Percentiles rank a stretch among this genome's conserved stretches.
Conservation (phyloP, 2,113 vertebrate genomes). For the Crotalus viridis region DNA sequence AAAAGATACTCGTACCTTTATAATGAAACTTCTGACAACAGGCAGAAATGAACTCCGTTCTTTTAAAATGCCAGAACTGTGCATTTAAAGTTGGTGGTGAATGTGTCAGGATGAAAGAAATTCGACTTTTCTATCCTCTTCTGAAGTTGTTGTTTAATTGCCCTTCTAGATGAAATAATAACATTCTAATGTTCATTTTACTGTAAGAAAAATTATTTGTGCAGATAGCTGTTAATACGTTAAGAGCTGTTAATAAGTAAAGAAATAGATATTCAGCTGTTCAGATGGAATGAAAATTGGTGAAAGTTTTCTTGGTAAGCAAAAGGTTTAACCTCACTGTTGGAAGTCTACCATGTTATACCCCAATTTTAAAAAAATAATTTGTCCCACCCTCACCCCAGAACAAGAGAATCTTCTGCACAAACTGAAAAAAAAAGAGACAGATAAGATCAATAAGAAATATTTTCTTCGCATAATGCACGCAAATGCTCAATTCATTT, state of each 20-base stretch:
- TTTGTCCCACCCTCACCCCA: not conserved
- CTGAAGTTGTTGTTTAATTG: not conserved
- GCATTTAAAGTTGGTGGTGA: constrained; percentile 7
- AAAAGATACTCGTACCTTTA: not conserved
- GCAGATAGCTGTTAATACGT: not conserved
- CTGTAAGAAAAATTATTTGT: not conserved
- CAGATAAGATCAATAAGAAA: not conserved
- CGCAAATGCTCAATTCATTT: not conserved
- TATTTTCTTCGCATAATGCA: not conserved
- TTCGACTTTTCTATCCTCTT: not conserved
- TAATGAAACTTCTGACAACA: constrained; percentile 16
- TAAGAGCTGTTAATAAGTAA: not conserved
- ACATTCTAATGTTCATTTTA: not conserved
- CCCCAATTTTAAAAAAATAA: not conserved
- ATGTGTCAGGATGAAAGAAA: not conserved
- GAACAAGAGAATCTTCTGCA: not conserved
- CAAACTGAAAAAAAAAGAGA: not conserved
- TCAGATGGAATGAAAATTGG: not conserved
- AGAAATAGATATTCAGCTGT: not conserved
- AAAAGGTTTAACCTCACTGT: not conserved
- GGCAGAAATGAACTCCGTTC: not conserved
- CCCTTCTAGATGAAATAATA: not conserved
- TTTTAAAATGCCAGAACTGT: not conserved
- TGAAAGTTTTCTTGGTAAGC: not conserved
- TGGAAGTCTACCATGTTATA: not conserved